These are phyloP conservation scores for Reinhardtius hippoglossoides DNA, from an alignment of 2,113 vertebrate genomes.

Conservation along the genomic window DNA sequence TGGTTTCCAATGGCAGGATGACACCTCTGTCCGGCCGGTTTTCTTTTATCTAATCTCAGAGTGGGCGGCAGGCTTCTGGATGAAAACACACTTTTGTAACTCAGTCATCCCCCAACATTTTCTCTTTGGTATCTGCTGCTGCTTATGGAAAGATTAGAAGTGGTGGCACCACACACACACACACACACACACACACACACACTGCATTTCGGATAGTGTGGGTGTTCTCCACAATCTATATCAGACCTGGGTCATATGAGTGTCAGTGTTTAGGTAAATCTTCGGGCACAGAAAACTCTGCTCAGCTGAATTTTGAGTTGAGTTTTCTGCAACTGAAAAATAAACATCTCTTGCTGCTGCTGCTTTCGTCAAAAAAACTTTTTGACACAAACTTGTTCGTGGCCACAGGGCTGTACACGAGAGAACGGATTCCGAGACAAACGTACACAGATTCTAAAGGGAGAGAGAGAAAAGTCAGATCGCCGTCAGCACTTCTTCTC, in stretches of 20 bases:
- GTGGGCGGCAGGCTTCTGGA: slow-evolving; percentile 41
- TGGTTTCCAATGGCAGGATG: not conserved
- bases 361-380: not conserved
- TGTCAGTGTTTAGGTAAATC: not conserved
- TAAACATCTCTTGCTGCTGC: too few species aligned
- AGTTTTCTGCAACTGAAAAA: too few species aligned
- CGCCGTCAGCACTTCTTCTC: not conserved
- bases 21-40: slow-evolving; percentile 18
- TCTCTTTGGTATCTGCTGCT: too few species aligned
- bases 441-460: not conserved
- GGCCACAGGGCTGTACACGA: not conserved
- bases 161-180: too few species aligned
- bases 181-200: not conserved
- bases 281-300: not conserved
- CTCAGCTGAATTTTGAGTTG: too few species aligned
- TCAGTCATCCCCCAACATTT: not conserved
- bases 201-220: not conserved
- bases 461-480: slow-evolving; percentile 9
- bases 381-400: not conserved
- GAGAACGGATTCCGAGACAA: not conserved
- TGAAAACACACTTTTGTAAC: slow-evolving; percentile 42
- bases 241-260: slow-evolving; percentile 8
- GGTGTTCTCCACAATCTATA: slow-evolving; percentile 24
- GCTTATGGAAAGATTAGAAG: slow-evolving; percentile 24
- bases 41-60: slow-evolving; percentile 47